Conservation (phyloP, 2,888 invertebrate species). For the Beris morrisii region DNA sequence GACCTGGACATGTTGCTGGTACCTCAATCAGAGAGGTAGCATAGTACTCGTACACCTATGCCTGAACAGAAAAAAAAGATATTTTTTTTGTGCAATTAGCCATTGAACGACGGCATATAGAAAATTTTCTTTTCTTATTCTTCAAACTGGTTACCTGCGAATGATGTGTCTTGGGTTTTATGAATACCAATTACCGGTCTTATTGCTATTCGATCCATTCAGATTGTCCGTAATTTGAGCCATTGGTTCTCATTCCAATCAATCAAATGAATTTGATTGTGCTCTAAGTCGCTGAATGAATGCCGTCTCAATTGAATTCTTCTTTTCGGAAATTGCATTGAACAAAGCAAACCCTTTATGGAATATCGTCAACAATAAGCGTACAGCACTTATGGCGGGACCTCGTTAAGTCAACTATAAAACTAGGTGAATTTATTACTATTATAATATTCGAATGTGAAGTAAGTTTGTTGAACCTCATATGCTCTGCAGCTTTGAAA, state of each 20-base stretch:
- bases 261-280: conserved; percentile 16
- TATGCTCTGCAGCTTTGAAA: no score
- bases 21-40: not conserved
- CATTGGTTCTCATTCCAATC: conserved; percentile 22
- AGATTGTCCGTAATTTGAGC: conserved; percentile 16
- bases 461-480: no score
- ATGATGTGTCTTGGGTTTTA: conserved; percentile 2
- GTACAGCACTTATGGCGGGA: no score
- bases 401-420: no score
- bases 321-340: no score
- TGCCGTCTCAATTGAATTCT: no score
- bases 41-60: not conserved
- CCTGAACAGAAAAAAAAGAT: not conserved
- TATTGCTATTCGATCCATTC: conserved; percentile 17
- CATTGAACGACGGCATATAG: conserved; percentile 16
- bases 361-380: no score
- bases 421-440: no score
- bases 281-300: no score
- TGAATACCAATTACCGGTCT: conserved; percentile 13
- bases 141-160: conserved; percentile 29
- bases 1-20: conserved; percentile 2
- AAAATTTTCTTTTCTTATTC: conserved; percentile 19
- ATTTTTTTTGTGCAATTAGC: conserved; percentile 20
- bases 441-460: no score
- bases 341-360: no score